A percentile compares a stretch with the other conserved stretches of the same genome.
phyloP scores from a whole-genome alignment of 1,140 invertebrate species.

The Habropoda laboriosa region DNA sequence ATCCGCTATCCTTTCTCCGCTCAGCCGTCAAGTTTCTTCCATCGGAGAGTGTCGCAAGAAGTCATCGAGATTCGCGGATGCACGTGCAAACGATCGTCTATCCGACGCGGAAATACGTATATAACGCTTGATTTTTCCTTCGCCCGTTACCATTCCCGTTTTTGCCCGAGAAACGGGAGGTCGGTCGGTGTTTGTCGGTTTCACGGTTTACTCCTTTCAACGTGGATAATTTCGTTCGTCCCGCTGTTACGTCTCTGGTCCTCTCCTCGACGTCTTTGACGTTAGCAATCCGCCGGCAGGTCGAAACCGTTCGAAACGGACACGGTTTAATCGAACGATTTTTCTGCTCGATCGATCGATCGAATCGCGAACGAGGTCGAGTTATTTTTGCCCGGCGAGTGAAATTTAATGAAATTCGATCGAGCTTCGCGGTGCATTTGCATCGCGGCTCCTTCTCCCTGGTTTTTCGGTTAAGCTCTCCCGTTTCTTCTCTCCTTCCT shows the following conservation, averaged over 20 bases:
- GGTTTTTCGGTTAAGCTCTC: neutral
- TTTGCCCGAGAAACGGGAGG: neutral
- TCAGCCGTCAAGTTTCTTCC: neutral
- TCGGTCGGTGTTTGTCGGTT: conserved; percentile 13
- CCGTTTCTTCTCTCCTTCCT: neutral
- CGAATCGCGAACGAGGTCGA: conserved; percentile 1
- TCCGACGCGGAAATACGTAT: neutral
- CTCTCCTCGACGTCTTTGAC: conserved; percentile 20
- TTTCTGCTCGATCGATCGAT: neutral
- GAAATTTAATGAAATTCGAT: conserved; percentile 15
- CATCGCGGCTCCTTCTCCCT: neutral
- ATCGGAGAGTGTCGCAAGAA: neutral
- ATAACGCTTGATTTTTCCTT: conserved; percentile 1
- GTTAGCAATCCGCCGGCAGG: no score
- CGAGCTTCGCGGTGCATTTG: neutral
- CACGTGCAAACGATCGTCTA: neutral
- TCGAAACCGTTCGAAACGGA: neutral
- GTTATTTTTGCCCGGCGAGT: neutral
- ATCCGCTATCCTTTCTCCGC: neutral
- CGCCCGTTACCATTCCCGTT: neutral
- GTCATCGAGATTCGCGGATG: neutral
- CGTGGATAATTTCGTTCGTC: conserved; percentile 47
- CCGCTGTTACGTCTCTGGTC: neutral
- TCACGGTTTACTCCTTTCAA: conserved; percentile 37
- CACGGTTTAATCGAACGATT: conserved; percentile 12